Percentiles rank a stretch among this genome's conserved stretches.
Conservation (phyloP, 2,797 vertebrate species). For the Masticophis lateralis region DNA sequence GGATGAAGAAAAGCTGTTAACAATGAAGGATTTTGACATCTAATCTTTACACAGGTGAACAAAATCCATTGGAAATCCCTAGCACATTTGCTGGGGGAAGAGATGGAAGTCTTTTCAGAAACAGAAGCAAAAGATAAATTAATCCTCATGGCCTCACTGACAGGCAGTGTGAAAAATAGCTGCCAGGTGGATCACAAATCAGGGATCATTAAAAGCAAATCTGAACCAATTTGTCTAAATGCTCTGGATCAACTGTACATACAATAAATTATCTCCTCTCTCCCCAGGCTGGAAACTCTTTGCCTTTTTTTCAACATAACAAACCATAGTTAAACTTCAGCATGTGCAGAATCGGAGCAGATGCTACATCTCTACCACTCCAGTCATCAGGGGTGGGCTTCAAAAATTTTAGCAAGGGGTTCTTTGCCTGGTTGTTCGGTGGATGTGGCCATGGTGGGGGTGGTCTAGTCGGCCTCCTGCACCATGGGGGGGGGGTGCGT, state of each 20-base stretch:
- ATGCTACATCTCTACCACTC: neutral
- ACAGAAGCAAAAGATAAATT: slow-evolving; percentile 56
- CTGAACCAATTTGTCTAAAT: slow-evolving; percentile 50
- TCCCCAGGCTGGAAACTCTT: slow-evolving; percentile 32
- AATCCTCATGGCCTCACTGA: slow-evolving; percentile 39
- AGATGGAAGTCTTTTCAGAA: slow-evolving; percentile 40
- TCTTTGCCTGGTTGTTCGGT: no score
- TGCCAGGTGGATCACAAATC: slow-evolving; percentile 52
- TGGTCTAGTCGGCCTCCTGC: no score
- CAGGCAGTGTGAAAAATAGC: slow-evolving; percentile 49
- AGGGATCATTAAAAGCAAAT: slow-evolving; percentile 64
- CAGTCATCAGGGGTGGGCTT: neutral
- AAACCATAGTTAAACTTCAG: slow-evolving; percentile 9
- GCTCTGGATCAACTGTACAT: slow-evolving; percentile 47
- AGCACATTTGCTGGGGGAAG: slow-evolving; percentile 32
- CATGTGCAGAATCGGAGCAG: neutral
- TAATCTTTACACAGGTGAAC: slow-evolving; percentile 50
- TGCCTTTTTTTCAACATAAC: slow-evolving; percentile 36
- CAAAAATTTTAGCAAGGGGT: no score
- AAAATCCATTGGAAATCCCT: slow-evolving; percentile 51
- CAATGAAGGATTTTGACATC: slow-evolving; percentile 45
- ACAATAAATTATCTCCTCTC: slow-evolving; percentile 38
- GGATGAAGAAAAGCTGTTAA: neutral
- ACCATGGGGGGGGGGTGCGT: no score
- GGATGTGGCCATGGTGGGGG: no score